Evolutionary conservation across 1,140 invertebrate species (phyloP).

Genomic region (Drosophila mojavensis): DNA sequence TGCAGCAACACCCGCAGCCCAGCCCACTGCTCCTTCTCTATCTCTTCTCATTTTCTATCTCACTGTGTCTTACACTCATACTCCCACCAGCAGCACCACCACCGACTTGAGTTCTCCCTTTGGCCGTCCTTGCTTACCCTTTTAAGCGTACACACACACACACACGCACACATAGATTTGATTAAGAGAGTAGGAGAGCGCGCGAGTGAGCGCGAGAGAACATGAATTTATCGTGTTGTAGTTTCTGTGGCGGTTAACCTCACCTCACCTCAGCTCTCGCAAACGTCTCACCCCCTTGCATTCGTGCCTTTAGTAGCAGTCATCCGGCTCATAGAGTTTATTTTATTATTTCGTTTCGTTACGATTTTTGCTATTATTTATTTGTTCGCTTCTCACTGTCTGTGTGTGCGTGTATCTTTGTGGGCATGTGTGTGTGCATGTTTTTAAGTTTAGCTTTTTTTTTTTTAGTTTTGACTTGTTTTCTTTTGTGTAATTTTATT

Average conservation of each 20-base stretch:
- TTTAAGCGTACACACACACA: conserved; percentile 21
- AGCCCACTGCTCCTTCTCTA: background rate
- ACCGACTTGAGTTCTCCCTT: conserved; percentile 20
- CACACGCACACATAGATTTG: background rate
- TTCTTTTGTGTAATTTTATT: conserved; percentile 82
- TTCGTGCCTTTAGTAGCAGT: conserved; percentile 27
- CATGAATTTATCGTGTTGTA: conserved; percentile 50
- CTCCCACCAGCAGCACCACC: background rate
- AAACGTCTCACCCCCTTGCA: background rate
- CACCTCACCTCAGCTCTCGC: conserved; percentile 37
- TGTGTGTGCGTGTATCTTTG: conserved; percentile 13
- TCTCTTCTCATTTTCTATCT: background rate
- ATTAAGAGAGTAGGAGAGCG: conserved; percentile 19
- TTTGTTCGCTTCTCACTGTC: conserved; percentile 67
- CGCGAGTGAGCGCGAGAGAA: conserved; percentile 25
- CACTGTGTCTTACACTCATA: background rate
- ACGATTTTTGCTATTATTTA: conserved; percentile 82
- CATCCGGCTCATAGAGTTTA: conserved; percentile 72
- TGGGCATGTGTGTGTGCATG: conserved; percentile 42
- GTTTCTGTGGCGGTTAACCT: conserved; percentile 54
- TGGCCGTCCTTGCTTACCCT: conserved; percentile 43
- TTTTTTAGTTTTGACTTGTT: conserved; percentile 80
- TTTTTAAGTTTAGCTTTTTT: conserved; percentile 58
- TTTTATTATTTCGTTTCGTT: conserved; percentile 78
- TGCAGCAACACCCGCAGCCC: background rate